These are phyloP conservation scores for Habrosyne pyritoides DNA, from an alignment of 2,888 invertebrate species.

Conservation along the genomic window DNA sequence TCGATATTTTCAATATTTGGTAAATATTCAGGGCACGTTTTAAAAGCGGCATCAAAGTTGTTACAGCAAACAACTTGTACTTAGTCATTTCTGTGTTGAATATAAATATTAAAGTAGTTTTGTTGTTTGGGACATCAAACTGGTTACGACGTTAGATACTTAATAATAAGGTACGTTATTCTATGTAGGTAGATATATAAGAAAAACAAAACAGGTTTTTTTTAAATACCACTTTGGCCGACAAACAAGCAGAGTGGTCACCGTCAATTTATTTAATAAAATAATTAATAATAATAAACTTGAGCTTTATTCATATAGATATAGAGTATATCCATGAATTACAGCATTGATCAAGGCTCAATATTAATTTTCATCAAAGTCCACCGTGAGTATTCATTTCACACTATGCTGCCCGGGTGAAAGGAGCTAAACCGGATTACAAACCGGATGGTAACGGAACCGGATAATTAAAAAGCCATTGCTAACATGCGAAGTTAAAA, in stretches of 20 bases:
- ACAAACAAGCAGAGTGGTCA: no score
- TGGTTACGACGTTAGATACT: no score
- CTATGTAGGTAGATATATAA: no score
- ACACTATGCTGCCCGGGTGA: constrained; percentile 1
- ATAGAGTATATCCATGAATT: no score
- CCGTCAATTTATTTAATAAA: no score
- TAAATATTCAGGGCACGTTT: constrained; percentile 29
- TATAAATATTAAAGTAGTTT: neutral
- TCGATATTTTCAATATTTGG: constrained; percentile 12
- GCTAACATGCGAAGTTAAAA: constrained; percentile 6
- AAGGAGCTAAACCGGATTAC: constrained; percentile 5
- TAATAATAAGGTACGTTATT: no score
- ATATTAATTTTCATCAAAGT: neutral
- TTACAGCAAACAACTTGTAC: constrained; percentile 23
- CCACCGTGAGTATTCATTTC: neutral
- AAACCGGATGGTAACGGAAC: constrained; percentile 5
- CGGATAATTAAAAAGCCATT: constrained; percentile 8
- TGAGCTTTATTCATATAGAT: no score
- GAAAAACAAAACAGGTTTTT: no score
- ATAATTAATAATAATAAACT: no score
- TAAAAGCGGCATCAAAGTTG: constrained; percentile 24
- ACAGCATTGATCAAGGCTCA: neutral
- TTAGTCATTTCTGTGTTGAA: constrained; percentile 8
- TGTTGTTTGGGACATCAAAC: neutral
- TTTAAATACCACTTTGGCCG: no score